Base-by-base conservation (phyloP, 1,140 invertebrate species). In the Neocloeon triangulifer region DNA sequence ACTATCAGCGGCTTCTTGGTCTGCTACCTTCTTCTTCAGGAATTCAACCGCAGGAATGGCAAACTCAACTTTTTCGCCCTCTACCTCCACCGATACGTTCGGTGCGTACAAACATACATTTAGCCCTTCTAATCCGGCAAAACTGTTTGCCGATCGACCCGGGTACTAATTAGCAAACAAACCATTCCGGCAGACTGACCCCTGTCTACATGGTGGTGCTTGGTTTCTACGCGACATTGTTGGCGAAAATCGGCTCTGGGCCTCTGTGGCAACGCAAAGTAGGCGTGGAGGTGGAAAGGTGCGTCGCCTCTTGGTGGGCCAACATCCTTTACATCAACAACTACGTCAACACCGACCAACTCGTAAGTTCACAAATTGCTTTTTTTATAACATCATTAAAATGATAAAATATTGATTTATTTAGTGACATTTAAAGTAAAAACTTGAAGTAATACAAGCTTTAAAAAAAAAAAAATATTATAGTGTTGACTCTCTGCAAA, bases 251-350 rank as follows among this genome's bases (percentile, higher is more conserved):
- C 4, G 67, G 62, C 14, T 58, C 60, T 37, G 72, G 72, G 2
- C 73, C 72, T 0, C 45, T 73, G 9, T 77, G 73, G 73, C 49
- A 61, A 21, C 51, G 53, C 18, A 58, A 58, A 37, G 58, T 73
- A 35, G 42, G 47, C 29, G 23, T 59, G 13, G 70, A 76, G 47
- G 61, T 66, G 33, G 53, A 69, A 23, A 52, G 69, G 36, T 84
- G 79, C 43, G 44, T 56, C 37, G 50, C 59, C 5, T 71, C 70
- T 13, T 84, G 80, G 81, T 88, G 81, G 81, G 59, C 68, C 0
- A 82, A 84, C 45, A 49, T 85, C 9, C 53, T 85, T 1, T 82
- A 81, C 45, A 59, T 85, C n/a, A 82, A 84, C 46, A 88, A 85
- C 48, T 74, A 84, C 35, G 58, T 79, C 2, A 55, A 66, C 19